These are phyloP conservation scores for Panagrolaimus sp. DNA, from an alignment of 1,140 invertebrate species.

Conservation along the genomic window DNA sequence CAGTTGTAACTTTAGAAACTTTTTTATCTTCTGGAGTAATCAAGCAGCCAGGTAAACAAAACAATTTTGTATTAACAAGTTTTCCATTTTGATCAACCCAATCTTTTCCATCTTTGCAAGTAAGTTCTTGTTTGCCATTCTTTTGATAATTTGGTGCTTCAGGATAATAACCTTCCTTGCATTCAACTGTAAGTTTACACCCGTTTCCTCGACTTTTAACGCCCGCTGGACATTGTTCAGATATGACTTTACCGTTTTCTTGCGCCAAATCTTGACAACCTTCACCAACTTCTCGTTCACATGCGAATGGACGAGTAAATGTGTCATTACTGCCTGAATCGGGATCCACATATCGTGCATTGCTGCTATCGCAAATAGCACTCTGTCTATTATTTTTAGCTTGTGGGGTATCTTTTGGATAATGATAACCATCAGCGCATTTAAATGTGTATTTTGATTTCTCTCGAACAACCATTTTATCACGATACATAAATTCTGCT, in stretches of 20 bases:
- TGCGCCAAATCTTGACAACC: slow-evolving; percentile 6
- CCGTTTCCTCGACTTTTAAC: neutral
- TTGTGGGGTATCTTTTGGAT: neutral
- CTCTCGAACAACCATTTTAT: neutral
- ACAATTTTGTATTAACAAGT: neutral
- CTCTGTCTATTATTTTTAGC: neutral
- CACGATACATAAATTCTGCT: neutral
- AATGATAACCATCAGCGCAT: neutral
- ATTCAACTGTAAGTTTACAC: neutral
- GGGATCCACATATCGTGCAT: neutral
- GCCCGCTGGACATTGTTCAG: neutral
- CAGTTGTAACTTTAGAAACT: neutral
- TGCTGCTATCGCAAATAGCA: neutral
- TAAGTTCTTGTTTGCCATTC: neutral
- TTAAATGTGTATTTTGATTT: neutral
- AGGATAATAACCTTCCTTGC: slow-evolving; percentile 8
- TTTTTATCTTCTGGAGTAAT: slow-evolving; percentile 4
- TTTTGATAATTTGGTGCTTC: slow-evolving; percentile 1
- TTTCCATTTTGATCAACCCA: slow-evolving; percentile 13
- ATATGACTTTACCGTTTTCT: neutral
- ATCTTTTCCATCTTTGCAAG: slow-evolving; percentile 12
- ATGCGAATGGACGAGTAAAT: neutral
- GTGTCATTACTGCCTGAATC: neutral
- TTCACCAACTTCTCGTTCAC: neutral
- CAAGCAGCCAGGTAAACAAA: slow-evolving; percentile 9